These are phyloP conservation scores for Miichthys miiuy DNA, from an alignment of 2,797 vertebrate species.

Conservation along the genomic window DNA sequence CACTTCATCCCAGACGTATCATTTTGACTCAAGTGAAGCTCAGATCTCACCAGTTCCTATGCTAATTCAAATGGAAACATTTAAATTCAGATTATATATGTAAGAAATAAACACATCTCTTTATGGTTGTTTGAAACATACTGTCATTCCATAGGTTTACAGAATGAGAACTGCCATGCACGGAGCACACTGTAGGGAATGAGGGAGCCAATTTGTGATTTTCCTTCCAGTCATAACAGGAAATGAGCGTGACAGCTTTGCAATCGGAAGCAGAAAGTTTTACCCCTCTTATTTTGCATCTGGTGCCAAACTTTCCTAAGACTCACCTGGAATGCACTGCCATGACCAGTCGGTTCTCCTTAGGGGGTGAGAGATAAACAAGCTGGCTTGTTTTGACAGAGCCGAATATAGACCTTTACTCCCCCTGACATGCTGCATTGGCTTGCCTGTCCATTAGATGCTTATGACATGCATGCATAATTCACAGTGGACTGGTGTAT, in stretches of 20 bases:
- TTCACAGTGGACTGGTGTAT: slow-evolving; percentile 63
- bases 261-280: slow-evolving; percentile 69
- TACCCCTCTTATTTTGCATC: slow-evolving; percentile 53
- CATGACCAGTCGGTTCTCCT: slow-evolving; percentile 60
- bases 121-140: slow-evolving; percentile 9
- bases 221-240: slow-evolving; percentile 53
- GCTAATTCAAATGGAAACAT: slow-evolving; percentile 12
- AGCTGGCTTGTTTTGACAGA: slow-evolving; percentile 79
- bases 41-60: slow-evolving; percentile 22
- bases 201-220: slow-evolving; percentile 63
- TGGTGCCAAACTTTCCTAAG: slow-evolving; percentile 56
- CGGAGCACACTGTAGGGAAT: slow-evolving; percentile 23
- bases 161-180: slow-evolving; percentile 22
- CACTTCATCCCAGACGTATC: slow-evolving; percentile 8
- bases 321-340: slow-evolving; percentile 72
- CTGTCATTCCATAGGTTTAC: slow-evolving; percentile 15
- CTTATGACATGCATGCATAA: slow-evolving; percentile 81
- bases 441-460: slow-evolving; percentile 77
- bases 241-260: slow-evolving; percentile 61
- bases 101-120: not conserved
- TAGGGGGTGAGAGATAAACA: slow-evolving; percentile 68
- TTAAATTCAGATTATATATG: slow-evolving; percentile 10
- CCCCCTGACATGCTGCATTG: slow-evolving; percentile 73
- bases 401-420: slow-evolving; percentile 78
- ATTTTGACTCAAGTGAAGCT: slow-evolving; percentile 23